Base-by-base conservation (phyloP, 1,140 invertebrate species). In the Drosophila ohnishii region DNA sequence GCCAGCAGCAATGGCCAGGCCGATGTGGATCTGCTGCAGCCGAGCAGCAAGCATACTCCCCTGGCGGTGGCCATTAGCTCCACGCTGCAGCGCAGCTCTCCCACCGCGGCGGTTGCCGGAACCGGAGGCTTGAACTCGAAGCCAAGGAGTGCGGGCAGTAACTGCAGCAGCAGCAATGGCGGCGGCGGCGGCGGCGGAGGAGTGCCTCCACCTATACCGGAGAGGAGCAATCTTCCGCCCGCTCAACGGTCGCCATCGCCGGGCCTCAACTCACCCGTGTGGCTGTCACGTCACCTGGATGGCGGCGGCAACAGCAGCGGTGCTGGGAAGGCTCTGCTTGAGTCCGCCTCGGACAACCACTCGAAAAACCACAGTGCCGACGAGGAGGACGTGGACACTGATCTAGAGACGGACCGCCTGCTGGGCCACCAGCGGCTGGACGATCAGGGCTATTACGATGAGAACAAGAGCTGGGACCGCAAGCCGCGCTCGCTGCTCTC, bases 361-460 rank as follows among this genome's bases (percentile, higher is more conserved):
- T 91, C 84, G 14, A 91, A 91, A 62, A 92, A 90, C 19, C 72
- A 87, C 62, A 90, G 84, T 32, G 90, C 76, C 60, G 91, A 92
- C 53, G 91, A 92, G 94, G 96, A 97, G 86, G 96, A 97, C 92
- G 96, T 96, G 9, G 96, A 97, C 78, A 97, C 96, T 0, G 96
- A 97, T 90, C 93, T 97, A 59, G 97, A 98, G 92, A 98, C 97
- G 16, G 97, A 98, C 92, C 93, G 97, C 80, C 92, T 98, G 47
- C 93, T 98, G 30, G 97, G 97, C 5, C 96, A 97, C 90, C 97
- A 98, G 88, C 93, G 97, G 69, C 96, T 96, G 13, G 96, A 97
- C 78, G 97, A 98, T 92, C 96, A 97, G 92, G 96, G 96, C 71
- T 97, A 97, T 92, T 97, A 96, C 82, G 96, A 97, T 89, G 96